A percentile compares a stretch with the other conserved stretches of the same genome.
phyloP scores from a whole-genome alignment of 2,113 vertebrate genomes.

The Ciconia boyciana region DNA sequence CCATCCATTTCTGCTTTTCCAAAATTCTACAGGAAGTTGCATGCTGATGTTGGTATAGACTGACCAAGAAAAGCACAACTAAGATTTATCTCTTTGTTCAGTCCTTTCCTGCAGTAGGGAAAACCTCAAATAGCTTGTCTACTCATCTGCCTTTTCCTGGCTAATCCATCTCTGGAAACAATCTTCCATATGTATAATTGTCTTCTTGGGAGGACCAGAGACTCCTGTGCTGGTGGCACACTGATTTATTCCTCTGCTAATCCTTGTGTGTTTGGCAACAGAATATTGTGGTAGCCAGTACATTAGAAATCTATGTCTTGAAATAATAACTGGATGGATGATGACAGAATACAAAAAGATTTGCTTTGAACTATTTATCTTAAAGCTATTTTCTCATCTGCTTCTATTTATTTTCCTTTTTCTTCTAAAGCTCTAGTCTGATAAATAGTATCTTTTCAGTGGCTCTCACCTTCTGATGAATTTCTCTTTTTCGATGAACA shows the following conservation, averaged over 20 bases:
- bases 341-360: neutral
- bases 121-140: neutral
- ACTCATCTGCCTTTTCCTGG: neutral
- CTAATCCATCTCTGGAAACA: neutral
- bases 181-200: neutral
- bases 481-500: neutral
- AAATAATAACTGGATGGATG: neutral
- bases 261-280: neutral
- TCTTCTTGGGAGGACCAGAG: neutral
- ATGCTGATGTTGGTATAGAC: neutral
- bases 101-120: neutral
- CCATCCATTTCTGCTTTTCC: neutral
- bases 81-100: neutral
- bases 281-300: neutral
- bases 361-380: neutral
- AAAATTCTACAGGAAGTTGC: neutral
- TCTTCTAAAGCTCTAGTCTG: neutral
- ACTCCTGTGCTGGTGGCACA: neutral
- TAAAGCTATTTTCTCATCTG: neutral
- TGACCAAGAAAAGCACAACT: neutral
- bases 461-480: neutral
- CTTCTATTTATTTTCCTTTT: neutral
- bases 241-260: neutral
- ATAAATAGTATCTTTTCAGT: neutral
- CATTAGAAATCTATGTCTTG: neutral